Percentiles rank a stretch among this genome's conserved stretches.
These are phyloP conservation scores for Artibeus lituratus DNA, from an alignment of 2,797 vertebrate species.

Conservation along the genomic window DNA sequence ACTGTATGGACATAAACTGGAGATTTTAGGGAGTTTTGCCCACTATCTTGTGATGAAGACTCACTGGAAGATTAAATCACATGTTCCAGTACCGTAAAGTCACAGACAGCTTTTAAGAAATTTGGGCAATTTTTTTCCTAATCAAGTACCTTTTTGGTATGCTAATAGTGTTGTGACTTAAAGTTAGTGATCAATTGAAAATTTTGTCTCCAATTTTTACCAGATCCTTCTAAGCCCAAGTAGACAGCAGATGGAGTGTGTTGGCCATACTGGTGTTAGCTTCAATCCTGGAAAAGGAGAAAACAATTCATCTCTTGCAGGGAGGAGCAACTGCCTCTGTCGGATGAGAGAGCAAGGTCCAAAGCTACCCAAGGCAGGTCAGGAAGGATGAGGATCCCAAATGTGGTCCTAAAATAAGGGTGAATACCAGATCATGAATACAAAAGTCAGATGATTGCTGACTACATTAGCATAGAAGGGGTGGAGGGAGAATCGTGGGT, in stretches of 20 bases:
- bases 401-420: not conserved
- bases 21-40: not conserved
- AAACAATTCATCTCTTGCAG: not conserved
- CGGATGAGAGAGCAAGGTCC: not conserved
- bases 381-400: not conserved
- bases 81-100: not conserved
- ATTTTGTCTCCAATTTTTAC: not conserved
- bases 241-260: not conserved
- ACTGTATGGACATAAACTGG: not conserved
- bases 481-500: accelerated
- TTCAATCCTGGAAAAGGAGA: not conserved
- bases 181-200: not conserved
- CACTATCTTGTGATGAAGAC: not conserved
- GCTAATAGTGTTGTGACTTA: not conserved
- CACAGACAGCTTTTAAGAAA: not conserved
- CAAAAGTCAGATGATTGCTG: not conserved
- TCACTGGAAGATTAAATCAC: not conserved
- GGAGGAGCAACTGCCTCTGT: not conserved
- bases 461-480: not conserved
- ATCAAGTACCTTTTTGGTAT: not conserved
- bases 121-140: not conserved
- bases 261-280: not conserved
- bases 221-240: not conserved
- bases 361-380: not conserved
- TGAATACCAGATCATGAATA: not conserved